Base-by-base conservation (phyloP, 1,140 invertebrate species). In the Aradophagus sp. region DNA sequence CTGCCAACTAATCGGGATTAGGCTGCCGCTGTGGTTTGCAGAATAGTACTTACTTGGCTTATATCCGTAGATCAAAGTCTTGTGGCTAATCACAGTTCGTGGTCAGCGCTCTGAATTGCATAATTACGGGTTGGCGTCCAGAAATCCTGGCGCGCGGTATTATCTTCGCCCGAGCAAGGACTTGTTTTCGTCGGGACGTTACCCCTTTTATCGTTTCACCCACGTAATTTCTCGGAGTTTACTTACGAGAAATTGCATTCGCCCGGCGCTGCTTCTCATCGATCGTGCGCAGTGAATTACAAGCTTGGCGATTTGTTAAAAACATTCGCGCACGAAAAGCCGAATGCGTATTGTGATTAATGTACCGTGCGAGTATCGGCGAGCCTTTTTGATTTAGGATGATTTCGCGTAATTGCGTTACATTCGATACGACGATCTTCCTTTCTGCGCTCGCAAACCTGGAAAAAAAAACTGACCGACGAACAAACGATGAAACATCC, bases 71-170 rank as follows among this genome's bases (percentile, higher is more conserved):
- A 71, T 62, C 53, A 63, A 71, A 63, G 59, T 53, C 50, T 53
- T 59, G 53, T 48, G 47, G 44, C 53, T 71, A 71, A 71, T 71
- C 67, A 63, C 67, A 71, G 67, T 59, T 41, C 59, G 29, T 52
- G 50, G 67, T 44, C 52, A 58, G 67, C 52, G 58, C 44, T 62
- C 67, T 65, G 47, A 71, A 63, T 71, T 71, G 59, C 67, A 63
- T 71, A 65, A 71, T 71, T 59, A 59, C 45, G 47, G 67, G 67
- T 63, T 63, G 42, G 59, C 47, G 32, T 59, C 45, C 39, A 53
- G 45, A 58, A 56, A 58, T 63, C 53, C 47, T 29, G 11, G 31
- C 56, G 50, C 20, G 36, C 67, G 26, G 15, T 62, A 62, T 62
- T 56, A 70, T 63, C 55, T 68, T 45, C 38, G 39, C 8, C 42